phyloP scores from a whole-genome alignment of 1,140 invertebrate genomes.

The Drosophila kikkawai region DNA sequence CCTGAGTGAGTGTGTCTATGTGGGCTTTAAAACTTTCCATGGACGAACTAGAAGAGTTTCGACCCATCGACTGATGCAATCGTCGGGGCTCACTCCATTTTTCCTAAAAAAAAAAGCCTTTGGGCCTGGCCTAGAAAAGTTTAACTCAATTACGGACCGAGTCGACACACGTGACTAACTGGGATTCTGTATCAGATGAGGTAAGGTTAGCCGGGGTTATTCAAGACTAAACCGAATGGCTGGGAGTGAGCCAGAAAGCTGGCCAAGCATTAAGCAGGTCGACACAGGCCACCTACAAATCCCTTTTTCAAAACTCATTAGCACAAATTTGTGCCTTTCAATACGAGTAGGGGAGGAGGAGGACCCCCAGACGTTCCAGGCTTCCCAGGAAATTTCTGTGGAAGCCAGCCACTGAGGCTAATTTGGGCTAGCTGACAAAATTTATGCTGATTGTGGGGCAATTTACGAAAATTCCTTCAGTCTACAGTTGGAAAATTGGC shows the following conservation, averaged over 20 bases:
- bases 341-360: slow-evolving; percentile 42
- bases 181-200: slow-evolving; percentile 46
- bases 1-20: slow-evolving; percentile 23
- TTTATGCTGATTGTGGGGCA: slow-evolving; percentile 82
- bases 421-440: slow-evolving; percentile 61
- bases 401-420: slow-evolving; percentile 34
- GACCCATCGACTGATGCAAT: slow-evolving; percentile 67
- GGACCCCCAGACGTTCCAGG: background rate
- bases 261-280: slow-evolving; percentile 67
- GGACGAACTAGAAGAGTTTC: slow-evolving; percentile 37
- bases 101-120: slow-evolving; percentile 43
- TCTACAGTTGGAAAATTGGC: slow-evolving; percentile 67
- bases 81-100: slow-evolving; percentile 37
- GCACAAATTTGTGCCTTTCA: slow-evolving; percentile 81
- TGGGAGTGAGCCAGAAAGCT: slow-evolving; percentile 54
- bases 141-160: slow-evolving; percentile 75
- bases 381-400: slow-evolving; percentile 1
- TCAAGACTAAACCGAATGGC: slow-evolving; percentile 4
- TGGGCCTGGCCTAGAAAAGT: slow-evolving; percentile 76
- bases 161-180: slow-evolving; percentile 72
- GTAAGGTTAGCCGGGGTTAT: slow-evolving; percentile 39
- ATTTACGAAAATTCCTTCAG: slow-evolving; percentile 70
- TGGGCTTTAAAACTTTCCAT: slow-evolving; percentile 67
- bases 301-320: slow-evolving; percentile 82
- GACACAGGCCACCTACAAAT: slow-evolving; percentile 60